Evolutionary conservation across 2,113 vertebrate genomes (phyloP), one percentile per base, ranked within the genome.

Genomic region (Triplophysa rosa): DNA sequence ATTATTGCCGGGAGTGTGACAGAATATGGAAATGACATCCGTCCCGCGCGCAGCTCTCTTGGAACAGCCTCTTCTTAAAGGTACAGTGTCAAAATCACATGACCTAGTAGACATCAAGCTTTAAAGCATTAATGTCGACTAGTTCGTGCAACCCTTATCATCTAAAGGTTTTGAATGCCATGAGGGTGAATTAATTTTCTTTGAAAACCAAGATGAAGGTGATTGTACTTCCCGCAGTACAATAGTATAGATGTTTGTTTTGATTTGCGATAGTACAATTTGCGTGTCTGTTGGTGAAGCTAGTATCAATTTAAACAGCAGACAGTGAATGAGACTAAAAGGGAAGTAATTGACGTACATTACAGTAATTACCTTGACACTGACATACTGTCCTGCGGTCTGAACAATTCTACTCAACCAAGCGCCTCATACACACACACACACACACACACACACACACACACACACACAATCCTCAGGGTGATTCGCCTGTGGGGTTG

Each of bases 281-380:
- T 37, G 6, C 42, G 37, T 47, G 40, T 19, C 37, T 47, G 1
- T 62, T 26, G 37, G 58, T 62, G 71, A 16, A 45, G 71, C 3
- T 58, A 63, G 69, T 73, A 66, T 65, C 49, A 66, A 21, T 80
- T 47, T 21, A 42, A 78, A 49, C 58, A 37, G 54, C 24, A 14
- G 29, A 64, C 61, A 8, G 68, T 56, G 29, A 74, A 67, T 64
- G 52, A 52, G 40, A 66, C 56, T 52, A 61, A 65, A 77, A 63
- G 59, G 64, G 63, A 77, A 77, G 81, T 78, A 81, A 81, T 78
- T 83, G 75, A 52, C 59, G 79, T 67, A 62, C 70, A 72, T 86
- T 74, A 77, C 26, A 65, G 69, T 86, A 85, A 89, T 88, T 85
- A 88, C 74, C 76, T 70, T 9, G 45, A 80, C 72, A 78, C 49